Base-by-base conservation (phyloP, 2,888 invertebrate genomes). In the Cerceris rybyensis region DNA sequence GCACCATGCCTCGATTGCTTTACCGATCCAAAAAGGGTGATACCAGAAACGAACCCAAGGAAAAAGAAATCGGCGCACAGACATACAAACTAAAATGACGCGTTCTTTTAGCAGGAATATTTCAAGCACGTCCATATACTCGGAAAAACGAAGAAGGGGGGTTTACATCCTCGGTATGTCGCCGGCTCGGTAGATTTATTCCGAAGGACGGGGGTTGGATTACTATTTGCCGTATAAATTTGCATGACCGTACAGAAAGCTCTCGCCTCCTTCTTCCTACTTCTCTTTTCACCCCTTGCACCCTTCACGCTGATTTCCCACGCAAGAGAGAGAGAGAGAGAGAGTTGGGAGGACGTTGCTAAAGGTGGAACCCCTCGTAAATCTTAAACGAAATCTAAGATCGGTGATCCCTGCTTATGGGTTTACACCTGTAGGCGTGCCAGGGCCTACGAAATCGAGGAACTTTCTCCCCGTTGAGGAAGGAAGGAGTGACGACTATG, bases 211-310 rank as follows among this genome's bases (percentile, higher is more conserved):
- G 82, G 28, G 76, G 79, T 80, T 78, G 84, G 85, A 88, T 89
- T 88, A 87, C 87, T 87, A 87, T 89, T 89, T 88, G 83, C 84
- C 82, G 84, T 84, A 88, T 87, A 89, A 89, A 89, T 89, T 89
- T 89, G 88, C 87, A 87, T 89, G 85, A 75, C 60, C 55, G 66
- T 66, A 68, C 65, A 14, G 70, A 68, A 74, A 63, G 41, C 46
- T 50, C 28, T 28, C 28, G 28, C 28, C 28, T 28, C 28, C 28
- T 28, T 28, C 28, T 28, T 28, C 28, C 28, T 28, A 28, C 28
- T 28, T 28, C 28, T 28, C 28, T 28, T 28, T 28, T 4, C 28
- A 28, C 28, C 28, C 28, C 28, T 28, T 28, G 28, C 28, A 28
- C 28, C 28, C 28, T 28, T 28, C 28, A 1, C 28, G 28, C 28